Conservation (phyloP, 2,113 vertebrate genomes). For the Xenopus borealis region DNA sequence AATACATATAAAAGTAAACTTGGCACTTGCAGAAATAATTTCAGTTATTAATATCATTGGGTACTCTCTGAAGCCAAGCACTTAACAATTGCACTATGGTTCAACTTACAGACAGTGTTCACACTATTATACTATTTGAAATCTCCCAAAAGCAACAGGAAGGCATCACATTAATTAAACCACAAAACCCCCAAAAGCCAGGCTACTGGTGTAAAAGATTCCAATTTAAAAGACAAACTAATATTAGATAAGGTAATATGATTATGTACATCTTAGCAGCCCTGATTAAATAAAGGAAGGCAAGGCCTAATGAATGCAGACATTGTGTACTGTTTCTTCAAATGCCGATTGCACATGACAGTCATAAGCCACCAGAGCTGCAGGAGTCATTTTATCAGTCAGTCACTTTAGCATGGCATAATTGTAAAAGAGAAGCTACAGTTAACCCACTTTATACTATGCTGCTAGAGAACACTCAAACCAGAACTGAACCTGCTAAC, state of each 20-base stretch:
- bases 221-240: constrained; percentile 59
- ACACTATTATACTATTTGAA: neutral
- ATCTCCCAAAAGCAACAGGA: neutral
- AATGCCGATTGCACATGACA: constrained; percentile 63
- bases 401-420: constrained; percentile 58
- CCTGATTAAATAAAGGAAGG: constrained; percentile 58
- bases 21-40: neutral
- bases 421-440: constrained; percentile 43
- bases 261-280: constrained; percentile 55
- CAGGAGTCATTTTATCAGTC: constrained; percentile 67
- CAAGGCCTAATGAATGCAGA: constrained; percentile 57
- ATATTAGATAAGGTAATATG: constrained; percentile 57
- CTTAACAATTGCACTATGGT: neutral
- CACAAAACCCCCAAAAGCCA: neutral
- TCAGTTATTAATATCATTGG: neutral
- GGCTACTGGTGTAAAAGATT: constrained; percentile 40
- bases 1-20: neutral
- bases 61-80: neutral
- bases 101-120: neutral
- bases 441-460: neutral
- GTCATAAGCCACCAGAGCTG: constrained; percentile 72
- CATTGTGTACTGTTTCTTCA: constrained; percentile 53
- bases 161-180: neutral
- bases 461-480: neutral
- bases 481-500: constrained; percentile 11